Evolutionary conservation across 2,888 invertebrate species (phyloP), one percentile per base, ranked within the genome.

Genomic region (Hermaeophaga mercurialis): DNA sequence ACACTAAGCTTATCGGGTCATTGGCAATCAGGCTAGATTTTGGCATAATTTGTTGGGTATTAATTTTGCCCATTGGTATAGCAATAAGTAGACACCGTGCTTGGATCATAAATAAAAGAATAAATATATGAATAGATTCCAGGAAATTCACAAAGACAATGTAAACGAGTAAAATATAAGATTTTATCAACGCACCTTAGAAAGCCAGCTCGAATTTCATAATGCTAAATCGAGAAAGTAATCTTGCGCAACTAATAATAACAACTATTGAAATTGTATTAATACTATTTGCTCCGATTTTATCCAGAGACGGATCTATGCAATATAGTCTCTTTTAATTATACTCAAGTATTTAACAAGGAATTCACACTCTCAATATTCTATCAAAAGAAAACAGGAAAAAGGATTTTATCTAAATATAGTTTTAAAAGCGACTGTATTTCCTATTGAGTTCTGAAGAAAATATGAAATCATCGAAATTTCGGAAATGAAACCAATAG

Each of bases 181-280:
- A 59, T 63, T 56, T 63, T 61, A 63, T 63, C 59, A 54, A 49
- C 52, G 48, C 58, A 56, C 59, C 63, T 65, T 26, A 67, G 66
- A 67, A 67, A 67, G 65, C 62, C 54, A 58, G 62, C 55, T 63
- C 36, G 64, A 61, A 67, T 67, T 67, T 67, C 58, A 62, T 58
- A 59, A 62, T 58, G 49, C 44, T 50, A 56, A 63, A 55, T 59
- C 62, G 65, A 63, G 67, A 67, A 67, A 67, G 67, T 66, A 52
- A 54, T 52, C 56, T 66, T 67, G 63, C 62, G 61, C 67, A 67
- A 69, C 64, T 61, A 58, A 59, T 63, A 60, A 64, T 64, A 64
- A 64, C 63, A 66, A 63, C 64, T 60, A 64, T 65, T 68, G 64
- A 67, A 65, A 62, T 63, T 56, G 61, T 66, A 66, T 66, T 66